These are phyloP conservation scores for Spongilla lacustris DNA, from an alignment of 37 sponge, comb jelly and placozoan genomes.

Conservation along the genomic window DNA sequence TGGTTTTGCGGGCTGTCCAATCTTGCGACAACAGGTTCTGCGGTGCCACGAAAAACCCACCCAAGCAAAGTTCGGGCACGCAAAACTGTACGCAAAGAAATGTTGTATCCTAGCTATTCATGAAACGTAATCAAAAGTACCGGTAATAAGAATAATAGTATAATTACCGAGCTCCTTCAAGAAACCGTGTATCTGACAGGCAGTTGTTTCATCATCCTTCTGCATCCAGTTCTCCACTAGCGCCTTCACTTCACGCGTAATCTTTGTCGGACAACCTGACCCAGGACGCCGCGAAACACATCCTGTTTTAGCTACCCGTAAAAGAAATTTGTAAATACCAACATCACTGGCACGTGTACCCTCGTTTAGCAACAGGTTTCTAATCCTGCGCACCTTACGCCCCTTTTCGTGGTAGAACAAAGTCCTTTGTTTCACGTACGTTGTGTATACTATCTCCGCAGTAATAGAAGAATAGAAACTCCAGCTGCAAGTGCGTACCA, in stretches of 20 bases:
- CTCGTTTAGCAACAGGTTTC: neutral
- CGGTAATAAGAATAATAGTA: too few relatives aligned
- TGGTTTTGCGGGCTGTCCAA: conserved; percentile 15
- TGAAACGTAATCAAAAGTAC: conserved; percentile 16
- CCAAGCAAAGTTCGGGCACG: too few relatives aligned
- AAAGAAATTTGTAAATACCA: too few relatives aligned
- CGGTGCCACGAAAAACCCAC: conserved; percentile 33
- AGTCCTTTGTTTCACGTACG: neutral
- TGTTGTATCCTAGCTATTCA: conserved; percentile 8
- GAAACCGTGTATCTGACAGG: conserved; percentile 25
- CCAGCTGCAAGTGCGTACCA: too few relatives aligned
- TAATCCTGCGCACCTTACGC: neutral
- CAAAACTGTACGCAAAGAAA: too few relatives aligned
- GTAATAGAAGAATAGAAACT: too few relatives aligned
- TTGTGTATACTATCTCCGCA: conserved; percentile 1
- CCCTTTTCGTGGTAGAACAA: neutral
- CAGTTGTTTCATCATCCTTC: conserved; percentile 48
- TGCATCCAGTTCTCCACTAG: conserved; percentile 27
- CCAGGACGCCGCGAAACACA: conserved; percentile 4
- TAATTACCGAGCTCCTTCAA: conserved; percentile 23
- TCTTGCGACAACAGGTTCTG: conserved; percentile 18
- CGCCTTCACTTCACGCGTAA: neutral
- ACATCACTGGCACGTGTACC: neutral
- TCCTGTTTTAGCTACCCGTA: neutral
- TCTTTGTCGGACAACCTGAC: conserved; percentile 32